Evolutionary conservation across 23 tunicate genomes (phyloP).

Genomic region (Phallusia fumigata): DNA sequence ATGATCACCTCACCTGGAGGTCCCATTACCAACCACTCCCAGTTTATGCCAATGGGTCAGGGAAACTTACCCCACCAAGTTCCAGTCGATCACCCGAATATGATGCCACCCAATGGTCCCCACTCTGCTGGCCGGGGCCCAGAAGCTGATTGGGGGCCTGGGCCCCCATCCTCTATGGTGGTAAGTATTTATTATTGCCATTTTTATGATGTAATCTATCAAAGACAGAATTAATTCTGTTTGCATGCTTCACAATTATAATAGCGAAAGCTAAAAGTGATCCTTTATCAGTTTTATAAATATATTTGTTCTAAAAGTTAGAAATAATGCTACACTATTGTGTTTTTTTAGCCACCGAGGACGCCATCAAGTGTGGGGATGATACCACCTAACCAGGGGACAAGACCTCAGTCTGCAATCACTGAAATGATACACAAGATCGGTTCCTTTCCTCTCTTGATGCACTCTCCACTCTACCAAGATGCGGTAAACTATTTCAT

Average conservation of each 20-base stretch:
- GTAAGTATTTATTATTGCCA: slow-evolving; percentile 22
- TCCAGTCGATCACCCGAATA: slow-evolving; percentile 16
- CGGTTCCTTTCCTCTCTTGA: slow-evolving; percentile 49
- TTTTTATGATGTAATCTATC: not conserved
- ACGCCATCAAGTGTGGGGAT: slow-evolving; percentile 39
- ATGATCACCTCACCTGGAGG: slow-evolving; percentile 41
- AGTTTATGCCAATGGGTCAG: slow-evolving; percentile 37
- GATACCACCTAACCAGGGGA: slow-evolving; percentile 25
- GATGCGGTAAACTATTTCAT: slow-evolving; percentile 73
- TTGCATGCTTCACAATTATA: no score
- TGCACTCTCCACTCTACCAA: slow-evolving; percentile 57
- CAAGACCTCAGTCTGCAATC: slow-evolving; percentile 31
- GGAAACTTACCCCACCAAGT: slow-evolving; percentile 17
- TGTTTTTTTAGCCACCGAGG: slow-evolving; percentile 40
- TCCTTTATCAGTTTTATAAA: no score
- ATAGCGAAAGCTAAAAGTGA: no score
- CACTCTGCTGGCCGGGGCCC: slow-evolving; percentile 65
- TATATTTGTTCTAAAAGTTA: no score
- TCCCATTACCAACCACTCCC: slow-evolving; percentile 8
- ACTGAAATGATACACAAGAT: slow-evolving; percentile 59
- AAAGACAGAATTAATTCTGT: no score
- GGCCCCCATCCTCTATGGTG: slow-evolving; percentile 42
- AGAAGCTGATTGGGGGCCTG: slow-evolving; percentile 57
- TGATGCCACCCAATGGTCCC: slow-evolving; percentile 47
- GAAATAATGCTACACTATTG: not conserved